Percentiles rank a stretch among this genome's conserved stretches.
Conservation (phyloP, 2,888 invertebrate species). For the Dusona sp. region DNA sequence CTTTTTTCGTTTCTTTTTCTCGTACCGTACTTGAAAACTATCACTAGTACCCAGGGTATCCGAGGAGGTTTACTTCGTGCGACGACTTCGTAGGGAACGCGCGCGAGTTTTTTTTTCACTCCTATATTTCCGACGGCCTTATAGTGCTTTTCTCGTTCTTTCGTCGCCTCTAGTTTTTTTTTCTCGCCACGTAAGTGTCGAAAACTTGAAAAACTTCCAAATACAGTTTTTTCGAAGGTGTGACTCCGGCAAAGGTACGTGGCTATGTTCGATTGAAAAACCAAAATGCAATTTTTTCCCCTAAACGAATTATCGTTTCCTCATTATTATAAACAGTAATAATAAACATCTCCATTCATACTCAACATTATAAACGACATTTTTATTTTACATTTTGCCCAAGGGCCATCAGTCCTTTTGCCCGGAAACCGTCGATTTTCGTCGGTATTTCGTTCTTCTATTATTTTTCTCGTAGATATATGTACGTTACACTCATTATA, state of each 20-base stretch:
- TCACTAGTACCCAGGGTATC: slow-evolving; percentile 21
- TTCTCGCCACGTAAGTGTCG: neutral
- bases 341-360: neutral
- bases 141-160: neutral
- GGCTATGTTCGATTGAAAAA: neutral
- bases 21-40: slow-evolving; percentile 10
- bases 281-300: neutral
- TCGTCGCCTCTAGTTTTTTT: neutral
- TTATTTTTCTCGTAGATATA: neutral
- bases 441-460: neutral
- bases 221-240: neutral
- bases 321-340: neutral
- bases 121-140: neutral
- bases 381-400: neutral
- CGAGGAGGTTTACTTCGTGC: slow-evolving; percentile 43
- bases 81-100: slow-evolving; percentile 44
- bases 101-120: slow-evolving; percentile 43
- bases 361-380: neutral
- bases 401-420: neutral
- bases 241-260: slow-evolving; percentile 9
- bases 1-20: slow-evolving; percentile 1
- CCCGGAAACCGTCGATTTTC: neutral
- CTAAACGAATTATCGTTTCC: neutral
- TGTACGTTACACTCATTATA: neutral
- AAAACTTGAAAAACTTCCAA: neutral